Evolutionary conservation across 1,140 invertebrate genomes (phyloP), one percentile per base, ranked within the genome.

Genomic region (Bombus consobrinus): DNA sequence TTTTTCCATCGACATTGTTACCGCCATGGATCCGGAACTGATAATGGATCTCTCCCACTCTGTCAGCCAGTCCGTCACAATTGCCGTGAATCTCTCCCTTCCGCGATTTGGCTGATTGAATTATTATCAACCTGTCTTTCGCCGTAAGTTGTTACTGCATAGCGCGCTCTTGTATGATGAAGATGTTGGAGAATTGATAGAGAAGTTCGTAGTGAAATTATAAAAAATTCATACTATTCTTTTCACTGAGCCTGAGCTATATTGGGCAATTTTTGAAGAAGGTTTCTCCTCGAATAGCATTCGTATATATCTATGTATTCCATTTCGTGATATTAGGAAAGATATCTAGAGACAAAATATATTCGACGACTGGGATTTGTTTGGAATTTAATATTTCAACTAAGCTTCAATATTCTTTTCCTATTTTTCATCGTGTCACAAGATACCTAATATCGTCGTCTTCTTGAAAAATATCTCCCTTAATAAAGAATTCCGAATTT

Each of bases 1-100:
- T 84, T 76, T 85, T 85, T 79, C 53, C 83, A 76, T 81, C 47
- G 86, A 43, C 69, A 71, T 84, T 83, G 69, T 78, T 73, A 64
- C 81, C 39, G 37, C 28, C 43, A n/a, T 43, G 57, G 59, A 62
- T 77, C 34, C 80, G 57, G 9, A 32, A 28, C 73, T 64, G 69
- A 83, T 84, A 84, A 84, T 87, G 74, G 81, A 87, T 87, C 34
- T 22, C 28, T 28, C 10, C 34, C 43, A 13, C 41, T 41, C 64
- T 28, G 22, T 12, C 15, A 32, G 25, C 53, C 57, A 47, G 22
- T 37, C 8, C 39, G 6, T 28, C 34, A 71, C 66, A 59, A 79
- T 47, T 25, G 3, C 62, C 6, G 10, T 8, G n/a, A 39, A 79
- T 79, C 47, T 39, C 66, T 43, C 32, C 62, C 43, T 12, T 69